Percentiles rank a stretch among this genome's conserved stretches.
Conservation (phyloP, 2,888 invertebrate genomes). For the Apocheima hispidaria region DNA sequence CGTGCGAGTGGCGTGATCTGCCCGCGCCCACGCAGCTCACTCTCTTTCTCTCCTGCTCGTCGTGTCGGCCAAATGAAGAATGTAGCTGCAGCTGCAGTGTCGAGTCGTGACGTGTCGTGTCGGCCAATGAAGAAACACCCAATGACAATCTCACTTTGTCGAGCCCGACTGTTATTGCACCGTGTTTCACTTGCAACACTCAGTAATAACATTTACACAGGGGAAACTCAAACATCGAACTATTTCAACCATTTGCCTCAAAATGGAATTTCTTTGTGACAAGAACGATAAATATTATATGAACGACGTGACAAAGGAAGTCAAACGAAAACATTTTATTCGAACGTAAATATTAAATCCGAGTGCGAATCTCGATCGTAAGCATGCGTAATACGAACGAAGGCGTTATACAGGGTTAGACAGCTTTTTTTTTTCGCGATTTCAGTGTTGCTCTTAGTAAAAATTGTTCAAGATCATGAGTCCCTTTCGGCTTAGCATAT, state of each 20-base stretch:
- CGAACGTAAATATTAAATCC: slow-evolving; percentile 61
- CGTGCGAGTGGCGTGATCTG: no score
- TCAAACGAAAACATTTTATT: slow-evolving; percentile 64
- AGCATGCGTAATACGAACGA: slow-evolving; percentile 19
- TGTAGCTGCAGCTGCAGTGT: no score
- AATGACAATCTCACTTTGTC: slow-evolving; percentile 64
- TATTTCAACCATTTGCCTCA: slow-evolving; percentile 80
- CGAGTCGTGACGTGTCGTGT: no score
- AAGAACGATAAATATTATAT: slow-evolving; percentile 79
- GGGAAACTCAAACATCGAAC: slow-evolving; percentile 84
- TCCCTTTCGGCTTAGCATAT: no score
- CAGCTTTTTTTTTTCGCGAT: no score
- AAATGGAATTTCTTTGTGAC: slow-evolving; percentile 82
- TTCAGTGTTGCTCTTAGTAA: no score
- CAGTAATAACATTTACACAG: slow-evolving; percentile 83
- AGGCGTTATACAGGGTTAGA: no score
- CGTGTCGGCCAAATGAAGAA: no score
- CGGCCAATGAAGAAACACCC: no score
- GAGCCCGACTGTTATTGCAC: slow-evolving; percentile 68
- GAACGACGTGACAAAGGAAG: slow-evolving; percentile 76
- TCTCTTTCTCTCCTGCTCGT: no score
- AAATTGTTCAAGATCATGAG: no score
- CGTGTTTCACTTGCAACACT: slow-evolving; percentile 78
- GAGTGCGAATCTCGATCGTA: slow-evolving; percentile 39
- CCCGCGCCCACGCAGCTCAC: no score